Conservation (phyloP, 2,888 invertebrate species). For the Junonia oenone region DNA sequence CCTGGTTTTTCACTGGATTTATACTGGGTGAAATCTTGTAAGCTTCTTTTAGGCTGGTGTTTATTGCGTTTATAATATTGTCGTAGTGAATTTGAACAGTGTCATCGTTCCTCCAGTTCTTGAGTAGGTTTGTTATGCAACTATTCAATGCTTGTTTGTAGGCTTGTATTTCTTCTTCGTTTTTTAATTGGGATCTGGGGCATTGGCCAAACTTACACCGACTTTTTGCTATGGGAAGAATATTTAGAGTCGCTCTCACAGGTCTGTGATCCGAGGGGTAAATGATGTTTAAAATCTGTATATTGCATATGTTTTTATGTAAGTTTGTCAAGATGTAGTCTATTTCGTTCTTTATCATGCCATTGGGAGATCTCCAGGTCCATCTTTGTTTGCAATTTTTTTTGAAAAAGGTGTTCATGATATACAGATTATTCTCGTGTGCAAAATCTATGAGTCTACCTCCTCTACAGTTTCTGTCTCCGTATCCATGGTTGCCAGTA, state of each 20-base stretch:
- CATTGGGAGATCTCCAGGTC: conserved; percentile 23
- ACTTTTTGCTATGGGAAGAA: neutral
- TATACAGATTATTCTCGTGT: conserved; percentile 23
- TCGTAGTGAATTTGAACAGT: conserved; percentile 12
- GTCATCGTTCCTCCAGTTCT: neutral
- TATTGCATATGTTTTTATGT: conserved; percentile 6
- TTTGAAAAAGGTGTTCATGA: conserved; percentile 27
- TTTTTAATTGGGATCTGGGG: conserved; percentile 10
- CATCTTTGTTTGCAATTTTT: conserved; percentile 20
- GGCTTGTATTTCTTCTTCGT: conserved; percentile 11
- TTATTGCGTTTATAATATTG: neutral
- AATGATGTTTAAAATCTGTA: conserved; percentile 15
- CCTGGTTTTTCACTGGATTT: neutral
- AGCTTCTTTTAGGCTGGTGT: neutral
- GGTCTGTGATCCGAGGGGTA: conserved; percentile 15
- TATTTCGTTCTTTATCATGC: conserved; percentile 16
- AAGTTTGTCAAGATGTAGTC: conserved; percentile 21
- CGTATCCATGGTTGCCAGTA: conserved; percentile 17
- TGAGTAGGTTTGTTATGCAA: neutral
- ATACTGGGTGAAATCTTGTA: neutral
- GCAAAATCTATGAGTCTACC: conserved; percentile 26
- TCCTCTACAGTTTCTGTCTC: conserved; percentile 17
- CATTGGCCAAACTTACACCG: conserved; percentile 1
- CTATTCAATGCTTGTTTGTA: conserved; percentile 7
- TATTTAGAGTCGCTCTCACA: conserved; percentile 14